phyloP scores from a whole-genome alignment of 2,888 invertebrate genomes.

The Congeria kusceri region DNA sequence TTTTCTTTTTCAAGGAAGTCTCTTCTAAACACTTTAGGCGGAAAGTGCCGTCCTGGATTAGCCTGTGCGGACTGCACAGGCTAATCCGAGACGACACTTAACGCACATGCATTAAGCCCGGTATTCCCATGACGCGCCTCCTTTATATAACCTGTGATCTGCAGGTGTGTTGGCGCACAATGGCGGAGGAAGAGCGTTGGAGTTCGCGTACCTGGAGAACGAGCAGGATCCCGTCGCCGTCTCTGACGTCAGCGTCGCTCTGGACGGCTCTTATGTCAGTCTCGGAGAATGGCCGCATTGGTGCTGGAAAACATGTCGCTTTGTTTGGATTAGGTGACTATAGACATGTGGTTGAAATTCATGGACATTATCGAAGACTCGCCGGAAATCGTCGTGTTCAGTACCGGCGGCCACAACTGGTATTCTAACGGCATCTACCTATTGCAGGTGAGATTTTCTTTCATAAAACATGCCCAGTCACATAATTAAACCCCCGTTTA shows the following conservation, averaged over 20 bases:
- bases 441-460: slow-evolving; percentile 33
- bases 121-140: too few relatives aligned
- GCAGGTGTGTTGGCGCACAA: slow-evolving; percentile 7
- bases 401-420: slow-evolving; percentile 78
- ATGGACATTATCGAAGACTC: slow-evolving; percentile 51
- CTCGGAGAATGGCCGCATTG: slow-evolving; percentile 79
- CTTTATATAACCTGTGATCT: not conserved
- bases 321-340: slow-evolving; percentile 77
- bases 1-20: too few relatives aligned
- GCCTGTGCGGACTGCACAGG: too few relatives aligned
- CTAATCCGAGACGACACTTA: too few relatives aligned
- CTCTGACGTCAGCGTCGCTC: slow-evolving; percentile 22
- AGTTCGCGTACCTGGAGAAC: slow-evolving; percentile 68
- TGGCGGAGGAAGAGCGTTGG: slow-evolving; percentile 30
- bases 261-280: slow-evolving; percentile 67
- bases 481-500: too few relatives aligned
- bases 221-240: slow-evolving; percentile 12
- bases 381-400: slow-evolving; percentile 70
- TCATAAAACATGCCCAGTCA: too few relatives aligned
- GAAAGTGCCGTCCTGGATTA: too few relatives aligned
- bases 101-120: too few relatives aligned
- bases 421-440: slow-evolving; percentile 81
- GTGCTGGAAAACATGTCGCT: slow-evolving; percentile 81
- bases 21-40: too few relatives aligned
- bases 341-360: slow-evolving; percentile 74